Conservation (phyloP, 2,113 vertebrate species). For the Seriola rivoliana region DNA sequence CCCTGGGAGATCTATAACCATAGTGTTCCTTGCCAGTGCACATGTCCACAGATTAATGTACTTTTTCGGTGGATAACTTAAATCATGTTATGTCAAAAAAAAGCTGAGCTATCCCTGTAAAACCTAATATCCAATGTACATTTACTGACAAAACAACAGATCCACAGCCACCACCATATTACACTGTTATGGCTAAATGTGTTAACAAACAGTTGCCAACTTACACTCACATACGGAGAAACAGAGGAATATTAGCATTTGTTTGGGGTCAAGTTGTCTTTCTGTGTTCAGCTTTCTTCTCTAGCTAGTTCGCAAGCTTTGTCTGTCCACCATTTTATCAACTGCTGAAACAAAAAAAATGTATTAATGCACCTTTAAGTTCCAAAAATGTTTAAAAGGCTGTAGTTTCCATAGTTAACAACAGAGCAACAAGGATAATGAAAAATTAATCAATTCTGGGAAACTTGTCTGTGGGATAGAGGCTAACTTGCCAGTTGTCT, state of each 20-base stretch:
- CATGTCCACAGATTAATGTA: conserved; percentile 4
- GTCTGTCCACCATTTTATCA: neutral
- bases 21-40: neutral
- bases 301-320: neutral
- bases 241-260: neutral
- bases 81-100: neutral
- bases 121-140: neutral
- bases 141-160: neutral
- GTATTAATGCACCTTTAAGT: neutral
- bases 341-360: neutral
- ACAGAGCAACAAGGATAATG: conserved; percentile 7
- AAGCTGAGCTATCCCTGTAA: neutral
- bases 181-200: neutral
- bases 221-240: neutral
- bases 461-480: neutral
- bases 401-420: neutral
- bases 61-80: neutral
- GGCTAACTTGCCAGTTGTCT: neutral
- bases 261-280: neutral
- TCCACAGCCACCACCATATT: neutral
- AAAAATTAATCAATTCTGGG: neutral
- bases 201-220: neutral
- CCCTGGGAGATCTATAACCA: conserved; percentile 3
- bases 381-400: conserved; percentile 1
- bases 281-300: neutral